Evolutionary conservation across 1,140 invertebrate species (phyloP).

Genomic region (Meloidogyne hapla): DNA sequence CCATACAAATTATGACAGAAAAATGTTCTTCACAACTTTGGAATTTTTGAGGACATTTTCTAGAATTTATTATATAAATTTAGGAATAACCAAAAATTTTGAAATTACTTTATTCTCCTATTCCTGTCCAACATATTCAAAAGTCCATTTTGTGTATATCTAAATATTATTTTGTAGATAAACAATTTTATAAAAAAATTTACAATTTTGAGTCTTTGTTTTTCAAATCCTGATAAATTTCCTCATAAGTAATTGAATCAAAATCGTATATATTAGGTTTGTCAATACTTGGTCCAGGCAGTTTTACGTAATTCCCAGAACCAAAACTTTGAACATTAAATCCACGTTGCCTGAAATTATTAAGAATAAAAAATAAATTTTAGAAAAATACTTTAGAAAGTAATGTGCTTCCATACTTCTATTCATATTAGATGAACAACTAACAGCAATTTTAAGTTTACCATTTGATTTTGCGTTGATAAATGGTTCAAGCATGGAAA

Average conservation of each 20-base stretch:
- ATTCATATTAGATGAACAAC: constrained; percentile 99
- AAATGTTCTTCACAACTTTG: constrained; percentile 86
- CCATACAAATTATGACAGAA: constrained; percentile 93
- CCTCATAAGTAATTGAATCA: constrained; percentile 84
- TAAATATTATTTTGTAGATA: no score
- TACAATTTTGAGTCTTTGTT: constrained; percentile 69
- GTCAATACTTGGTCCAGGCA: constrained; percentile 89
- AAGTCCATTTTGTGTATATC: constrained; percentile 96
- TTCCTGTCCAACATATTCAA: constrained; percentile 98
- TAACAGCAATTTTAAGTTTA: constrained; percentile 74
- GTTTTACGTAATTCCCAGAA: constrained; percentile 86
- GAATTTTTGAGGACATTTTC: constrained; percentile 84
- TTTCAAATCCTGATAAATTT: constrained; percentile 91
- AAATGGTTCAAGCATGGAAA: constrained; percentile 1
- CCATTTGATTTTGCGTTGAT: constrained; percentile 38
- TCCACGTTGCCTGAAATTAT: constrained; percentile 81
- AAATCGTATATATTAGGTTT: constrained; percentile 98
- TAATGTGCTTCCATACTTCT: constrained; percentile 98
- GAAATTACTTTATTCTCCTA: constrained; percentile 78
- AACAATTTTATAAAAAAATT: no score
- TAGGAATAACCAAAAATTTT: neutral
- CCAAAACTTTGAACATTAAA: constrained; percentile 94
- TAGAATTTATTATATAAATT: neutral
- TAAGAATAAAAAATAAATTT: constrained; percentile 8
- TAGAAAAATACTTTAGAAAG: constrained; percentile 74